A percentile compares a stretch with the other conserved stretches of the same genome.
These are phyloP conservation scores for Nephrocerus scutellatus DNA, from an alignment of 2,888 invertebrate genomes.

Conservation along the genomic window DNA sequence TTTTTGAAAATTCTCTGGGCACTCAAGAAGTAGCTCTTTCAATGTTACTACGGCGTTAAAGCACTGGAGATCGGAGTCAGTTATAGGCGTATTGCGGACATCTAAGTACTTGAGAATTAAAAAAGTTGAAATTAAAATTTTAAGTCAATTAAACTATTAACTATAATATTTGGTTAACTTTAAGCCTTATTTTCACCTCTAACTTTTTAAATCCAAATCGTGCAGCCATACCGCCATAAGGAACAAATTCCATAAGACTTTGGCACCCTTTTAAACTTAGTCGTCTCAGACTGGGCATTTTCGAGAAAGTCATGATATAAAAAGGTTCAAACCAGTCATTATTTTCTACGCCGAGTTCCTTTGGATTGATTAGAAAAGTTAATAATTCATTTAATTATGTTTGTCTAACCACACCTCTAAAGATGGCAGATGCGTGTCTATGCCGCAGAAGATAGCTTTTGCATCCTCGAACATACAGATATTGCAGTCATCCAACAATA, in stretches of 20 bases:
- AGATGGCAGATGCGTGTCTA: conserved; percentile 36
- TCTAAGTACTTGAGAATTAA: conserved; percentile 48
- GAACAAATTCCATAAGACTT: conserved; percentile 63
- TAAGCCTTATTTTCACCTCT: conserved; percentile 29
- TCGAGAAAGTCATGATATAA: conserved; percentile 65
- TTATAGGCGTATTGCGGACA: conserved; percentile 52
- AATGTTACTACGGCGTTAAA: conserved; percentile 52
- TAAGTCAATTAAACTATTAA: not conserved
- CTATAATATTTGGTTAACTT: not conserved
- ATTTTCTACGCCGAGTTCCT: conserved; percentile 64
- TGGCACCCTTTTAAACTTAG: conserved; percentile 60
- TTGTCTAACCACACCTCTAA: conserved; percentile 32
- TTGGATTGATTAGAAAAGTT: no score
- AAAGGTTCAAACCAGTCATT: conserved; percentile 71
- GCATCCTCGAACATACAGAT: conserved; percentile 33
- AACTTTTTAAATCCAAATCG: conserved; percentile 57
- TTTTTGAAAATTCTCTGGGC: conserved; percentile 31
- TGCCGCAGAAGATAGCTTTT: conserved; percentile 41
- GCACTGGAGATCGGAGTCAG: conserved; percentile 56
- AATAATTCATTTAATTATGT: not conserved
- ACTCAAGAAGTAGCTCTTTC: conserved; percentile 51
- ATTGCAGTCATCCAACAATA: conserved; percentile 48
- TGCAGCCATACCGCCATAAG: conserved; percentile 68
- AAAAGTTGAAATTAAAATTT: not conserved
- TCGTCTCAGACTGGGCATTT: conserved; percentile 56